These are phyloP conservation scores for Myopa tessellatipennis DNA, from an alignment of 2,888 invertebrate species.

Conservation along the genomic window DNA sequence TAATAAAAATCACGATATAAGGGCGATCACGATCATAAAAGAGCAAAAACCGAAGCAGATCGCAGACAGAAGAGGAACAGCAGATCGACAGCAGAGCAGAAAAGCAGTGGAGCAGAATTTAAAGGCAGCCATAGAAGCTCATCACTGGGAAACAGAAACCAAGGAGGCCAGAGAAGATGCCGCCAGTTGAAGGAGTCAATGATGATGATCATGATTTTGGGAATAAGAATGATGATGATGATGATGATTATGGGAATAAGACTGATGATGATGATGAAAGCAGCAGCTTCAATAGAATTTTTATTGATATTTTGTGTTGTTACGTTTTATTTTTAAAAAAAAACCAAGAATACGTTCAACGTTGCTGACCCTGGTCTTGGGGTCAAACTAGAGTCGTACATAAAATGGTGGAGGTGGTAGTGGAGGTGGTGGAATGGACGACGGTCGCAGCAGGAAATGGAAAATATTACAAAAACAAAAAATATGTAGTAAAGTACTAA, in stretches of 20 bases:
- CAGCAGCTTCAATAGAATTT: constrained; percentile 45
- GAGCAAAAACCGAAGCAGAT: not conserved
- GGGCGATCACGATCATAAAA: constrained; percentile 57
- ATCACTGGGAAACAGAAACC: constrained; percentile 2
- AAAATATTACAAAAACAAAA: too few relatives aligned
- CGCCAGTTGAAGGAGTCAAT: not conserved
- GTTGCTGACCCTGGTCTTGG: constrained; percentile 34
- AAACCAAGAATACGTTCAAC: constrained; percentile 27
- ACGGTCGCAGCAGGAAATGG: too few relatives aligned
- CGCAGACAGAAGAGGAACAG: not conserved
- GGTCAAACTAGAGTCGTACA: constrained; percentile 49
- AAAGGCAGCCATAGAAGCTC: not conserved
- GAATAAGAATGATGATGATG: too few relatives aligned
- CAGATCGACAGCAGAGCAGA: not conserved
- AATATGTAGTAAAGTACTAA: too few relatives aligned
- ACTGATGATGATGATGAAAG: not conserved
- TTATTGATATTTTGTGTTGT: constrained; percentile 48
- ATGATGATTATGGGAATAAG: not conserved
- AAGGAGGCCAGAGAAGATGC: not conserved
- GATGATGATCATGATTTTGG: not conserved
- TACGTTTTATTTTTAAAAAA: constrained; percentile 21
- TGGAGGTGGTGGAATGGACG: not conserved
- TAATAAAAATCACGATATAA: constrained; percentile 57
- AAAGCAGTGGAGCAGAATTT: not conserved
- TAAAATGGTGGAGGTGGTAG: not conserved